Evolutionary conservation across 2,888 invertebrate species (phyloP).

Genomic region (Orthosia gracilis): DNA sequence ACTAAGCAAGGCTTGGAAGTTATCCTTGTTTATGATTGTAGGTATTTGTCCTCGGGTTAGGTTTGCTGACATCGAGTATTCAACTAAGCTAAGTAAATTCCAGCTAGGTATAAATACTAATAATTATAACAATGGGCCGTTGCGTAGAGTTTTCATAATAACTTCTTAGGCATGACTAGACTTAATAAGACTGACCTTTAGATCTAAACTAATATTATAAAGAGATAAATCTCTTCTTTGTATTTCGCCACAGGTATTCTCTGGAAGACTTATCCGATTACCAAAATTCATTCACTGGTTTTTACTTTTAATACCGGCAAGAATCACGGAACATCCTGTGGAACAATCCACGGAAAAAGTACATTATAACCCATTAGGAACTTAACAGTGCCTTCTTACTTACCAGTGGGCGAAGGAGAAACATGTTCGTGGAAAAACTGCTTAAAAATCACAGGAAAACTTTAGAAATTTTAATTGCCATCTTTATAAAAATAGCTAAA

Average conservation of each 20-base stretch:
- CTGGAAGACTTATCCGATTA: too few relatives aligned
- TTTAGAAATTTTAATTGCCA: neutral
- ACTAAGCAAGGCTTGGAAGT: conserved; percentile 46
- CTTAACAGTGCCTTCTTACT: neutral
- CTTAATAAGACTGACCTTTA: neutral
- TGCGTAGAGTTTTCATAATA: neutral
- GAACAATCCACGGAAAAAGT: too few relatives aligned
- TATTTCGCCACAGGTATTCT: too few relatives aligned
- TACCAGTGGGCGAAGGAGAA: neutral
- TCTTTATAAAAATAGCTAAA: neutral
- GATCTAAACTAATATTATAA: neutral
- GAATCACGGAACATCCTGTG: too few relatives aligned
- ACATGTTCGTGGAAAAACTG: neutral
- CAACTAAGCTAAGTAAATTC: conserved; percentile 15
- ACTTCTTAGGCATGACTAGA: neutral
- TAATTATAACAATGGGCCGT: neutral
- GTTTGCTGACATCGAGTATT: conserved; percentile 23
- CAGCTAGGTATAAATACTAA: neutral
- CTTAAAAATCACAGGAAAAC: neutral
- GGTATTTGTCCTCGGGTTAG: neutral
- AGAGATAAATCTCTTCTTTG: too few relatives aligned
- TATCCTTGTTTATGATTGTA: conserved; percentile 40
- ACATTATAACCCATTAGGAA: neutral
- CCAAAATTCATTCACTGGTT: too few relatives aligned
- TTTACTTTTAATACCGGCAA: too few relatives aligned